Evolutionary conservation across 2,888 invertebrate genomes (phyloP).

Genomic region (Toxonevra muliebris): DNA sequence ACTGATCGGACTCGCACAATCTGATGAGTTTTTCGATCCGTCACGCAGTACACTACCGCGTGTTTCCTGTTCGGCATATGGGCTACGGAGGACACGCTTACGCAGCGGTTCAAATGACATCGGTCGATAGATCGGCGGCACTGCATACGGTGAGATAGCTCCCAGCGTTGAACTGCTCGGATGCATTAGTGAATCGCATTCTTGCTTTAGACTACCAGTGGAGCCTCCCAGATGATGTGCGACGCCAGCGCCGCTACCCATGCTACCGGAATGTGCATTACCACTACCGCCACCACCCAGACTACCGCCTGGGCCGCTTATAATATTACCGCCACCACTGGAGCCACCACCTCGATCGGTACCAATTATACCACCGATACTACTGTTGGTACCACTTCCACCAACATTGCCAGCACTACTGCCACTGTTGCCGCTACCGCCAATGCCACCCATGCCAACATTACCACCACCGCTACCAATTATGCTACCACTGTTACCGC

Average conservation of each 20-base stretch:
- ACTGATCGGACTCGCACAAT: slow-evolving; percentile 66
- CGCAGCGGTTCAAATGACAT: slow-evolving; percentile 65
- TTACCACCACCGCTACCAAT: slow-evolving; percentile 41
- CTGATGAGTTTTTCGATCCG: slow-evolving; percentile 64
- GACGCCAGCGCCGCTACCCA: slow-evolving; percentile 55
- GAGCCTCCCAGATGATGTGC: slow-evolving; percentile 53
- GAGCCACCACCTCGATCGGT: slow-evolving; percentile 42
- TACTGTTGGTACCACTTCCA: slow-evolving; percentile 49
- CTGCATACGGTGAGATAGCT: slow-evolving; percentile 61
- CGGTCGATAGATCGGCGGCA: slow-evolving; percentile 65
- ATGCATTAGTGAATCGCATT: slow-evolving; percentile 65
- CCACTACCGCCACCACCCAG: slow-evolving; percentile 52
- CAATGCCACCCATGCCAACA: slow-evolving; percentile 50
- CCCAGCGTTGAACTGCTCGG: slow-evolving; percentile 59
- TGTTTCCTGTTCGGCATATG: slow-evolving; percentile 65
- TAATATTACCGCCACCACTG: slow-evolving; percentile 53
- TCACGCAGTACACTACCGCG: slow-evolving; percentile 76
- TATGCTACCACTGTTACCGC: slow-evolving; percentile 45
- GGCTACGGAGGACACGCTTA: slow-evolving; percentile 70
- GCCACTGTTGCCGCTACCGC: slow-evolving; percentile 52
- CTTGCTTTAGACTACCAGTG: slow-evolving; percentile 62
- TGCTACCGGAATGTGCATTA: slow-evolving; percentile 48
- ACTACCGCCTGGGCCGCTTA: slow-evolving; percentile 55
- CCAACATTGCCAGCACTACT: slow-evolving; percentile 47
- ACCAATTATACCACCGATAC: slow-evolving; percentile 59